Base-by-base conservation (phyloP, 2,797 vertebrate genomes). In the Myiotriccus ornatus region DNA sequence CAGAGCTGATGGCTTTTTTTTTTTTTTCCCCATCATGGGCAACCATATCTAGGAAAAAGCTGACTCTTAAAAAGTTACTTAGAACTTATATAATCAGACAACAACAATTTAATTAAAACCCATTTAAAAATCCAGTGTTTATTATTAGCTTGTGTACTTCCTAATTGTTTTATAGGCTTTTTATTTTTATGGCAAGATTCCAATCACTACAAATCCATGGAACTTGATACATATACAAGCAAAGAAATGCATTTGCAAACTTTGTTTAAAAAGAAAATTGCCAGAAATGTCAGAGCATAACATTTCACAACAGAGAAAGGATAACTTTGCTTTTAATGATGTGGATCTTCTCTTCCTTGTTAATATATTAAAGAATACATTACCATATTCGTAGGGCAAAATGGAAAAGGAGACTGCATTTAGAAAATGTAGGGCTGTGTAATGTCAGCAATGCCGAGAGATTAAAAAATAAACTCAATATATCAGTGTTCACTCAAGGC, bases 151-250 rank as follows among this genome's bases (percentile, higher is more conserved):
- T 97, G 79, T 96, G 80, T 93, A 70, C 78, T 82, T 97, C 91
- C 79, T 97, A 97, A 98, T 98, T 97, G 97, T 97, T 97, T 97
- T 86, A 97, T 77, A 89, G 90, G 85, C 92, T 91, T 94, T 96
- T 96, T 92, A 91, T 93, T 93, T 91, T 84, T 87, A 96, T 92
- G 95, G 96, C 91, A 94, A 93, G 91, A 73, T 74, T 81, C 89
- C 95, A 92, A 5, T 49, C 37, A 88, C 79, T 76, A 92, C 56
- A 93, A 76, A 95, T 55, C 50, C 60, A 79, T 76, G 59, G 46
- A 95, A 94, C 76, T 89, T 53, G 87, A 90, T 92, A 84, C 87
- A 30, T 85, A 82, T 17, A 62, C 50, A 93, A 91, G 28, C 32
- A 91, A 91, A 93, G 93, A 95, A 78, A 92, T 50, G 44, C 87